phyloP scores from a whole-genome alignment of 2,888 invertebrate genomes.

The Polylopha cassiicola region DNA sequence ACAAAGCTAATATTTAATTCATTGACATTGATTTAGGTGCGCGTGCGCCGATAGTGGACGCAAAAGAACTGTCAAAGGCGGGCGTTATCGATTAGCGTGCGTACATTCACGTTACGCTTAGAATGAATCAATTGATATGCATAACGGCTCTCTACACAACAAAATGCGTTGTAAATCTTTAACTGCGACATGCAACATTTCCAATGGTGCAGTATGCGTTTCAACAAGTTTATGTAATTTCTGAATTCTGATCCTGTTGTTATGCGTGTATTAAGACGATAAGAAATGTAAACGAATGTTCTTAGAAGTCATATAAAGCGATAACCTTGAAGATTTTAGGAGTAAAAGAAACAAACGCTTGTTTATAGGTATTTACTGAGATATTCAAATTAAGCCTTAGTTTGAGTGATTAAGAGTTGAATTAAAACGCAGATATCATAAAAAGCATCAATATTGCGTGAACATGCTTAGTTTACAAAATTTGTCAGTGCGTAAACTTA shows the following conservation, averaged over 20 bases:
- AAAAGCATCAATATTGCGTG: too few species aligned
- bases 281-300: too few species aligned
- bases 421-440: too few species aligned
- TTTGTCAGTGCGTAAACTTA: conserved; percentile 10
- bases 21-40: conserved; percentile 24
- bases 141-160: conserved; percentile 34
- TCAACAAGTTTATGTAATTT: too few species aligned
- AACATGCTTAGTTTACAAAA: conserved; percentile 10
- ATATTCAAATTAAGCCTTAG: too few species aligned
- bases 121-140: conserved; percentile 56
- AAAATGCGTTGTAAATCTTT: conserved; percentile 31
- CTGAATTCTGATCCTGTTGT: too few species aligned
- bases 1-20: conserved; percentile 12
- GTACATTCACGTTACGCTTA: conserved; percentile 42
- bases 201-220: conserved; percentile 13
- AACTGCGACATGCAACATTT: conserved; percentile 14
- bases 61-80: conserved; percentile 18
- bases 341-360: too few species aligned
- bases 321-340: too few species aligned
- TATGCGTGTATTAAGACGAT: too few species aligned
- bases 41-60: conserved; percentile 13
- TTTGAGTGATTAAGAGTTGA: too few species aligned
- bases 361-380: too few species aligned
- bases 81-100: conserved; percentile 23
- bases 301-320: too few species aligned